Evolutionary conservation across 2,888 invertebrate species (phyloP).

Genomic region (Smittia sp.): DNA sequence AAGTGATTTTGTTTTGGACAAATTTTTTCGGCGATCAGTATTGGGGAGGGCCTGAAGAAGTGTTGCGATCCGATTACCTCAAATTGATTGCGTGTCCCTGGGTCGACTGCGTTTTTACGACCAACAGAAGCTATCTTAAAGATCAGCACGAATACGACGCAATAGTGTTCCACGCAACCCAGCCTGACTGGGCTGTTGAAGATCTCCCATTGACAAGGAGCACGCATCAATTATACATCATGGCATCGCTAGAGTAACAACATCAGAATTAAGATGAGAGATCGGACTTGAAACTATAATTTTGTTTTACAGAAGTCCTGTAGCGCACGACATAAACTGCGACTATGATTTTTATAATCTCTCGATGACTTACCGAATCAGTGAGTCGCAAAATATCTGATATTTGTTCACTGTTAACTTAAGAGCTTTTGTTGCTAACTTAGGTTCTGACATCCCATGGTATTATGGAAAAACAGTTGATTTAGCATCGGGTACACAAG

Average conservation of each 20-base stretch:
- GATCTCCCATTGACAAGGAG: constrained; percentile 50
- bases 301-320: constrained; percentile 46
- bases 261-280: too few species aligned
- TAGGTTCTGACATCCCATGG: constrained; percentile 56
- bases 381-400: too few species aligned
- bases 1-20: background rate
- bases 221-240: constrained; percentile 55
- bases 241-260: constrained; percentile 43
- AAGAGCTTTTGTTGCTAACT: too few species aligned
- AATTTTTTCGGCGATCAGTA: background rate
- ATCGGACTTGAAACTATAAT: too few species aligned
- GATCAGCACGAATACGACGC: constrained; percentile 55
- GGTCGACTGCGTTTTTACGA: constrained; percentile 54
- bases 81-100: constrained; percentile 49
- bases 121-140: constrained; percentile 48
- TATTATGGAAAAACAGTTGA: constrained; percentile 52
- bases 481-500: constrained; percentile 44
- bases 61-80: constrained; percentile 46
- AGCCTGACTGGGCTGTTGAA: constrained; percentile 49
- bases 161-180: constrained; percentile 56
- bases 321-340: constrained; percentile 48
- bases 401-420: too few species aligned
- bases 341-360: constrained; percentile 57
- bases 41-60: background rate
- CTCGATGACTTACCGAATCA: constrained; percentile 61